These are phyloP conservation scores for Lobophora halterata DNA, from an alignment of 2,888 invertebrate species.

Conservation along the genomic window DNA sequence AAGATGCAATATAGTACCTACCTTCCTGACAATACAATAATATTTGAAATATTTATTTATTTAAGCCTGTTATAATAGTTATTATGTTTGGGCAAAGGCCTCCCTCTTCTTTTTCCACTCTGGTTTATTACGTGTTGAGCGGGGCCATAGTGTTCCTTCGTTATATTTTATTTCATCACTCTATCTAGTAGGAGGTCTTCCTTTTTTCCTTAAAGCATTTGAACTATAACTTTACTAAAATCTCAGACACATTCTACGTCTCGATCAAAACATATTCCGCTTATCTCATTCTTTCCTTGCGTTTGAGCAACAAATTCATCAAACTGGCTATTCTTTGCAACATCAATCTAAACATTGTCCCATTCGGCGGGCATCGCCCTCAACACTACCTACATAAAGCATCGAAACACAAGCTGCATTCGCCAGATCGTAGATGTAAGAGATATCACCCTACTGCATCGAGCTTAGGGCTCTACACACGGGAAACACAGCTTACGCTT, in stretches of 20 bases:
- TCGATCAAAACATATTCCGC: constrained; percentile 17
- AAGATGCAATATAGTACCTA: too few relatives aligned
- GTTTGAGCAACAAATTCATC: constrained; percentile 27
- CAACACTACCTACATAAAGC: constrained; percentile 48
- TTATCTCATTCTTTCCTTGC: constrained; percentile 20
- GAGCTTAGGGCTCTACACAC: constrained; percentile 26
- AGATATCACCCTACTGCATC: constrained; percentile 47
- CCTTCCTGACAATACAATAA: too few relatives aligned
- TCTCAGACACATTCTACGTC: constrained; percentile 7
- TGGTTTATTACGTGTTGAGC: too few relatives aligned
- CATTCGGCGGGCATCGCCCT: constrained; percentile 47
- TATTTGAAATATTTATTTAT: too few relatives aligned
- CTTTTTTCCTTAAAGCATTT: constrained; percentile 2
- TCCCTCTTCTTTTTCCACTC: too few relatives aligned
- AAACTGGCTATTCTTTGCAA: constrained; percentile 25
- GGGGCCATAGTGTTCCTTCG: too few relatives aligned
- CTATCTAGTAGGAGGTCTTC: too few relatives aligned
- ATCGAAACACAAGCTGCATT: constrained; percentile 56
- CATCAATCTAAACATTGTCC: constrained; percentile 35
- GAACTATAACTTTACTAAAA: constrained; percentile 5
- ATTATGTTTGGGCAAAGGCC: too few relatives aligned
- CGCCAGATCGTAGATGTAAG: constrained; percentile 43
- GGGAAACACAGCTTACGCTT: too few relatives aligned
- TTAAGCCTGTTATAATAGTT: too few relatives aligned
- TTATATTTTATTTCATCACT: too few relatives aligned